These are phyloP conservation scores for Agrilus biguttatus DNA, from an alignment of 2,888 invertebrate genomes.

Conservation along the genomic window DNA sequence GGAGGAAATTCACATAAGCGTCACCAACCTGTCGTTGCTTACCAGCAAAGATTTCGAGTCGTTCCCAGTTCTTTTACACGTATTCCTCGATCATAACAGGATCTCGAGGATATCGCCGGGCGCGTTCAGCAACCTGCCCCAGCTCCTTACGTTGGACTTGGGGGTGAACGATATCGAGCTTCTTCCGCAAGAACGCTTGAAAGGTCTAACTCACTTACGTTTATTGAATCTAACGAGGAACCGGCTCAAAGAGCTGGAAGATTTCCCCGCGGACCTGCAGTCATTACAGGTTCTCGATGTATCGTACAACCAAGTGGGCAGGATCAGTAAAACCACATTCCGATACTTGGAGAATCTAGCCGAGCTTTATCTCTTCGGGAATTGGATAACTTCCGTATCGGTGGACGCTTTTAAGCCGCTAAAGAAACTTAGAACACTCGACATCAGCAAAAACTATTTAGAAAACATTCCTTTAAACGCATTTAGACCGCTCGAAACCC, in stretches of 20 bases:
- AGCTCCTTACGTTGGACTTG: conserved; percentile 64
- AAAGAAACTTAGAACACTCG: conserved; percentile 59
- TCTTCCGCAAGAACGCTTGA: conserved; percentile 70
- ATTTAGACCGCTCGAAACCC: conserved; percentile 64
- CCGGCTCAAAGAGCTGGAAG: conserved; percentile 63
- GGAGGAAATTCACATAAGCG: conserved; percentile 67
- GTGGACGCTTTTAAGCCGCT: conserved; percentile 63
- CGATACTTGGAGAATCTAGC: conserved; percentile 59
- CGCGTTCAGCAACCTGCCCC: conserved; percentile 64
- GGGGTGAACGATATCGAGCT: conserved; percentile 71
- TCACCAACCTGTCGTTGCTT: conserved; percentile 67
- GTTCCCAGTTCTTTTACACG: conserved; percentile 61
- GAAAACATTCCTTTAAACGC: conserved; percentile 67
- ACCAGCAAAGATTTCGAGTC: conserved; percentile 76
- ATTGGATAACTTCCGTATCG: conserved; percentile 66
- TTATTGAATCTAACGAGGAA: conserved; percentile 74
- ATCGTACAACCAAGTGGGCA: conserved; percentile 69
- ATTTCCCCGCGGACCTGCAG: conserved; percentile 64
- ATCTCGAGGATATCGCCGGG: conserved; percentile 71
- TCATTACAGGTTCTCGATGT: conserved; percentile 67
- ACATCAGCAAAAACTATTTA: conserved; percentile 71
- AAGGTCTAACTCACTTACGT: conserved; percentile 58
- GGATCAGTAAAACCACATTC: conserved; percentile 62
- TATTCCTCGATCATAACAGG: conserved; percentile 57
- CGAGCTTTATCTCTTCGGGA: conserved; percentile 67